These are phyloP conservation scores for Scaptomyza caliginosa DNA, from an alignment of 2,888 invertebrate genomes.

Conservation along the genomic window DNA sequence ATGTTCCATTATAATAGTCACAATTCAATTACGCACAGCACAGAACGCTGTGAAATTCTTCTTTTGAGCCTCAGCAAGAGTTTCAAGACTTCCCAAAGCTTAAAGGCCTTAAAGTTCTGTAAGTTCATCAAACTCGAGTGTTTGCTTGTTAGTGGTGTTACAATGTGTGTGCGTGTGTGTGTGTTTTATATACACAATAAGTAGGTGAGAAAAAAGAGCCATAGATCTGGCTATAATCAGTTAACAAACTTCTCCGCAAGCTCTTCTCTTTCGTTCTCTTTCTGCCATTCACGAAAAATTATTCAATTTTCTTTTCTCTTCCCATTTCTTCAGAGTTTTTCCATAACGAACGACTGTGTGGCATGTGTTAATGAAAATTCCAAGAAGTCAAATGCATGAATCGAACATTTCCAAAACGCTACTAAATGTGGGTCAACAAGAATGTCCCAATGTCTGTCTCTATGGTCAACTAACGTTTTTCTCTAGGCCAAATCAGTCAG, in stretches of 20 bases:
- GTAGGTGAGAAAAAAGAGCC: slow-evolving; percentile 53
- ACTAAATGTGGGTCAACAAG: slow-evolving; percentile 76
- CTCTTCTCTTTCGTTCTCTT: slow-evolving; percentile 27
- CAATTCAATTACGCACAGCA: slow-evolving; percentile 72
- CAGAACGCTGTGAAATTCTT: slow-evolving; percentile 54
- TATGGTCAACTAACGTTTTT: slow-evolving; percentile 57
- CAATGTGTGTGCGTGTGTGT: slow-evolving; percentile 24
- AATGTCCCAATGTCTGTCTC: slow-evolving; percentile 32
- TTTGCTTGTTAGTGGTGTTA: slow-evolving; percentile 72
- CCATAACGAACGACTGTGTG: slow-evolving; percentile 52
- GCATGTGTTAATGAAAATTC: slow-evolving; percentile 80
- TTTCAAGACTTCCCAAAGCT: slow-evolving; percentile 1
- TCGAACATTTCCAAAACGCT: slow-evolving; percentile 25
- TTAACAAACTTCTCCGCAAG: slow-evolving; percentile 15
- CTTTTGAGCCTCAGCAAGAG: slow-evolving; percentile 6
- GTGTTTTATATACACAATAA: slow-evolving; percentile 23
- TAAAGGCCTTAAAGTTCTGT: slow-evolving; percentile 11
- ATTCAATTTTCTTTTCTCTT: slow-evolving; percentile 33
- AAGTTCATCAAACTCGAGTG: slow-evolving; percentile 75
- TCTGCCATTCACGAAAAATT: slow-evolving; percentile 47
- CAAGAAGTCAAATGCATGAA: slow-evolving; percentile 63
- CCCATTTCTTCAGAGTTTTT: slow-evolving; percentile 53
- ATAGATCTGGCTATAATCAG: slow-evolving; percentile 24
- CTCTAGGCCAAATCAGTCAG: slow-evolving; percentile 68
- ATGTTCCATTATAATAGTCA: slow-evolving; percentile 53